phyloP scores from a whole-genome alignment of 2,888 invertebrate genomes.

The Amphipoea oculea region DNA sequence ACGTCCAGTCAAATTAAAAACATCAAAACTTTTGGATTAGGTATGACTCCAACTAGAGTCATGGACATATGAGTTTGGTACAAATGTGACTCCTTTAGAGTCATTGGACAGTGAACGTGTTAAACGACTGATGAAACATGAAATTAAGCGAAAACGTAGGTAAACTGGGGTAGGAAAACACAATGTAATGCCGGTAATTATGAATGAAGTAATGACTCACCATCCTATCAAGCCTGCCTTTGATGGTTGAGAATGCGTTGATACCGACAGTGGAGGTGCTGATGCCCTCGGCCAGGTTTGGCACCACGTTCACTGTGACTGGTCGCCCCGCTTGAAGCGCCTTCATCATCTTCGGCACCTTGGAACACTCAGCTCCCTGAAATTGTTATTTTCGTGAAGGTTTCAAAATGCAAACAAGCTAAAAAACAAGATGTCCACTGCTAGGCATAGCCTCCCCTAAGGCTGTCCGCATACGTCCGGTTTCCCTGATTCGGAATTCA shows the following conservation, averaged over 20 bases:
- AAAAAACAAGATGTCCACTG: neutral
- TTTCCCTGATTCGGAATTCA: too few relatives aligned
- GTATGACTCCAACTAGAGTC: too few relatives aligned
- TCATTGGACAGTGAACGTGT: too few relatives aligned
- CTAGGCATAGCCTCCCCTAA: neutral
- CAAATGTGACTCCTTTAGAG: too few relatives aligned
- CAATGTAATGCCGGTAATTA: neutral
- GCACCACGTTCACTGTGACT: slow-evolving; percentile 88
- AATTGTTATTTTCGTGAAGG: slow-evolving; percentile 5
- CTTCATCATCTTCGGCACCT: slow-evolving; percentile 94
- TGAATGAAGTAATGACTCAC: slow-evolving; percentile 75
- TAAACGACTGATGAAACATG: neutral
- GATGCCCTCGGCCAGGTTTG: slow-evolving; percentile 94
- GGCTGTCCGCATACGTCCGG: too few relatives aligned
- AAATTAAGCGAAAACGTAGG: neutral
- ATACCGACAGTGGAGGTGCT: slow-evolving; percentile 93
- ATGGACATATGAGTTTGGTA: too few relatives aligned
- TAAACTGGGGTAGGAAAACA: neutral
- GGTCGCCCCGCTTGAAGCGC: slow-evolving; percentile 92
- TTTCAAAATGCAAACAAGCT: neutral
- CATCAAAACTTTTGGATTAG: too few relatives aligned
- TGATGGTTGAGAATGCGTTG: slow-evolving; percentile 93
- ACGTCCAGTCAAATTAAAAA: too few relatives aligned
- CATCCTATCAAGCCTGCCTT: slow-evolving; percentile 93
- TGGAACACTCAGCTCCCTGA: slow-evolving; percentile 95